Base-by-base conservation (phyloP, 2,888 invertebrate genomes). In the Pristionchus exspectatus region DNA sequence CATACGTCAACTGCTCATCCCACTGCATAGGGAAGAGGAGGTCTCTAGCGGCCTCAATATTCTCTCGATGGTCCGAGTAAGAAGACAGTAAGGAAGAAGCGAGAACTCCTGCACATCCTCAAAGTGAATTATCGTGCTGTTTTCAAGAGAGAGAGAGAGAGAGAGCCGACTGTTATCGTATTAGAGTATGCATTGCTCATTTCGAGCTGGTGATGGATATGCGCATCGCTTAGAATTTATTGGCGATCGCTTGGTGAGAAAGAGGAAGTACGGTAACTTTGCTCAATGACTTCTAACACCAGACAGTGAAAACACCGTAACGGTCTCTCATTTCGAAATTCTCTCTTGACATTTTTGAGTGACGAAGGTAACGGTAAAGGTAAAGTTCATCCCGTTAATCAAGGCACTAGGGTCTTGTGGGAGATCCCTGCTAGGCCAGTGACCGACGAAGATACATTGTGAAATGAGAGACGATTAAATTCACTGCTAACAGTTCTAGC, bases 81-180 rank as follows among this genome's bases (percentile, higher is more conserved):
- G 7, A 4, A 63, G 63, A 63, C 10, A 21, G 24, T 24, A 63
- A 3, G n/a, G 63, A 63, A n/a, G n/a, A n/a, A 63, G 10, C 3
- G n/a, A 63, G 63, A 63, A 63, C 63, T n/a, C 63, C 21, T 63
- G 63, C 63, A 63, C 63, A 63, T 63, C 63, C 10, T 63, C 63
- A 63, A 63, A 21, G 38, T 12, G 74, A 74, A 74, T 74, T 38
- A 74, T 74, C 74, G 38, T 33, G 38, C 74, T 74, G 38, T 74
- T 74, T 74, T 74, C 33, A 38, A 21, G 21, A 7, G 44, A 50
- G 44, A 50, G 10, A 3, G 2, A 1, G 74, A 21, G 21, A 7
- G 44, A 50, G 44, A 50, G 10, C 9, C 16, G 9, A 7, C 18
- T 33, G 21, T 63, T 38, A 74, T 33, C 74, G 30, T 21, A 38